Base-by-base conservation (phyloP, 1,140 invertebrate species). In the Sitobion miscanthi region DNA sequence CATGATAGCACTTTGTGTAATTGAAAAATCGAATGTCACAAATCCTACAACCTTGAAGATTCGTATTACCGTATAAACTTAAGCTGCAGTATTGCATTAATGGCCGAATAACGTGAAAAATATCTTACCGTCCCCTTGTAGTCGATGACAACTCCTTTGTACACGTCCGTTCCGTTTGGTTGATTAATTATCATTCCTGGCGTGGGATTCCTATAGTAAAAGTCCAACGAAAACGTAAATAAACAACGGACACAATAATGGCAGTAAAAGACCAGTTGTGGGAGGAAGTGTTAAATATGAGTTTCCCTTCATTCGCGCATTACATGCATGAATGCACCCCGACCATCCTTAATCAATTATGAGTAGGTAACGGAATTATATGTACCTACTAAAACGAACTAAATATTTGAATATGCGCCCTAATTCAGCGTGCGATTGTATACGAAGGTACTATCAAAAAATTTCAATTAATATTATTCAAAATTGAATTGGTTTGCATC, bases 141-240 rank as follows among this genome's bases (percentile, higher is more conserved):
- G 82, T 94, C 94, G 7, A 91, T 94, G 35, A 93, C 54, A 38
- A 94, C 88, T 25, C 93, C 94, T 82, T 94, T 57, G 69, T 94
- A 94, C n/a, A 94, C 94, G 69, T 94, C 88, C 1, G 57, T 42
- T 17, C 94, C 94, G 42, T 94, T 93, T 4, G 94, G 94, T 30
- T 77, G 69, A 90, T 94, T 94, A n/a, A 94, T 90, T 45, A 94
- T 94, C 14, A 30, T 91, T 82, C 94, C 93, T 17, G 93, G 93
- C 17, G 47, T 91, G 8, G 94, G 94, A 94, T 94, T 94, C 69
- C 88, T 94, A 25, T n/a, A 20, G 25, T 35, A 47, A n/a, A 35
- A 77, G 7, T 20, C 30, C 47, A 30, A 87, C 0, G 9, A 30
- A 85, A 42, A 85, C 2, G 20, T 85, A 85, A 85, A 42, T 25